Evolutionary conservation across 2,797 vertebrate species (phyloP).

Genomic region (Podargus strigoides): DNA sequence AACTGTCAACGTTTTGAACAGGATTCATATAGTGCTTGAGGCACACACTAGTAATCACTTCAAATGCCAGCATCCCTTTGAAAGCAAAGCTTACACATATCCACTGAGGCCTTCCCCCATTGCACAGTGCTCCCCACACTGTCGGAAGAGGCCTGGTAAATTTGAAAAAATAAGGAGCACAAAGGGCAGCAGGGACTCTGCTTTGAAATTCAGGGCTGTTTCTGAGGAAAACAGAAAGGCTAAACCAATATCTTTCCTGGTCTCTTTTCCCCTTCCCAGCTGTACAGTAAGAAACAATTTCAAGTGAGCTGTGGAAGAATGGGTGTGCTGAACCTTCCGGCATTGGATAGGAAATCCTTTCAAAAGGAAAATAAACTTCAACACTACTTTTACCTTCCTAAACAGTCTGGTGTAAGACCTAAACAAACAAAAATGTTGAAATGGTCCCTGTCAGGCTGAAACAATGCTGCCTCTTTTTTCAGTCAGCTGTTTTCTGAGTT

Average conservation of each 20-base stretch:
- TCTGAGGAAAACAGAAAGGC: background rate
- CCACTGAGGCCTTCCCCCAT: background rate
- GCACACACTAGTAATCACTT: background rate
- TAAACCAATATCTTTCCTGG: background rate
- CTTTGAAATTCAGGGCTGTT: background rate
- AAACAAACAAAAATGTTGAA: background rate
- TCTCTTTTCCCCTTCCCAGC: background rate
- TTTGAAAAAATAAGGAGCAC: background rate
- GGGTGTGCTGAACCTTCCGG: constrained; percentile 9
- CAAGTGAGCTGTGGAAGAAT: constrained; percentile 15
- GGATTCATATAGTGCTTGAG: background rate
- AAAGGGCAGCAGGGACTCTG: background rate
- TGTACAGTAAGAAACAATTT: constrained; percentile 4
- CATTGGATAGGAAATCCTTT: constrained; percentile 21
- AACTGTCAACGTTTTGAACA: background rate
- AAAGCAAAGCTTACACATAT: background rate
- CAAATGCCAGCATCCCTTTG: background rate
- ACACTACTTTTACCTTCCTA: background rate
- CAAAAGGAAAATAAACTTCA: constrained; percentile 41
- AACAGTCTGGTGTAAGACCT: background rate
- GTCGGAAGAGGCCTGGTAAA: background rate
- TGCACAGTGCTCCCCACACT: background rate
- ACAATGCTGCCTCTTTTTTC: background rate
- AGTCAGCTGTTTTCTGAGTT: background rate
- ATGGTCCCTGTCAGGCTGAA: background rate